These are phyloP conservation scores for Oscheius sp. DNA, from an alignment of 2,888 invertebrate genomes.

Conservation along the genomic window DNA sequence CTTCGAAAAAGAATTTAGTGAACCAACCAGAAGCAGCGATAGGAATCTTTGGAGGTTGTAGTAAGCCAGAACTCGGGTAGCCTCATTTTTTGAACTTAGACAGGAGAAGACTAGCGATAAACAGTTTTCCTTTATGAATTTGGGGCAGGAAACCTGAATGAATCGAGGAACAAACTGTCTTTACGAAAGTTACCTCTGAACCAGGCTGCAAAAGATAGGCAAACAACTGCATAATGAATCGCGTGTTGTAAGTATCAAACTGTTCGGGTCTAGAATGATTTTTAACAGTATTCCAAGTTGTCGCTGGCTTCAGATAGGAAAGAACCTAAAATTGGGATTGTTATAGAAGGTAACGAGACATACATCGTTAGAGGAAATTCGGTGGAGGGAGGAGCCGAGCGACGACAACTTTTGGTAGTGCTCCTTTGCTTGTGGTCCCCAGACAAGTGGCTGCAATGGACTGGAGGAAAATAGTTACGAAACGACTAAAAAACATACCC, in stretches of 20 bases:
- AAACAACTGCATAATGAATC: constrained; percentile 56
- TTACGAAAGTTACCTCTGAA: constrained; percentile 46
- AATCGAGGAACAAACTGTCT: not conserved
- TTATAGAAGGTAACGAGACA: not conserved
- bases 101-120: constrained; percentile 61
- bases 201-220: constrained; percentile 52
- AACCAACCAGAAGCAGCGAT: constrained; percentile 44
- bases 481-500: not conserved
- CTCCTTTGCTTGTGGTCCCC: constrained; percentile 46
- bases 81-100: constrained; percentile 46
- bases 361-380: constrained; percentile 57
- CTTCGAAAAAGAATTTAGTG: not conserved
- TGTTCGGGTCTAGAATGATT: constrained; percentile 42
- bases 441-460: constrained; percentile 54
- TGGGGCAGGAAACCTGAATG: constrained; percentile 51
- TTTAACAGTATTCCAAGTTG: constrained; percentile 47
- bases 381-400: constrained; percentile 56
- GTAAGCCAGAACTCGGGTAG: constrained; percentile 55
- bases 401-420: constrained; percentile 58
- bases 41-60: constrained; percentile 56
- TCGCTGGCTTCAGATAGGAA: constrained; percentile 38
- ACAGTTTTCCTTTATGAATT: constrained; percentile 59
- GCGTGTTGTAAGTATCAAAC: constrained; percentile 43
- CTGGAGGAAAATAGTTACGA: constrained; percentile 34
- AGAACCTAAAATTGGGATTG: constrained; percentile 38